Evolutionary conservation across 92 coral and sea anemone species (phyloP).

Genomic region (Diadumene lineata): DNA sequence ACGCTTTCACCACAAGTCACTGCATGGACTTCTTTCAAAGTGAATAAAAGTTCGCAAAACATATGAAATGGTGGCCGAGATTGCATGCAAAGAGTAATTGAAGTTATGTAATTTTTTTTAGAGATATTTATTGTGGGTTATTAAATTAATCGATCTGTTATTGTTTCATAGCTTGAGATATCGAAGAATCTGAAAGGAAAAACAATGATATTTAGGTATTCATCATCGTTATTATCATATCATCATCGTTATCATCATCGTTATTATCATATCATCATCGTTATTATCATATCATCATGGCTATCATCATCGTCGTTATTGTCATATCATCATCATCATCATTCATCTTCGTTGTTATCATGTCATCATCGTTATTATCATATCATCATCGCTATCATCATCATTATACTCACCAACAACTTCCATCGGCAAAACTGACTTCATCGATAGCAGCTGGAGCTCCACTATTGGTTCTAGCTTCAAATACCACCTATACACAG

Average conservation of each 20-base stretch:
- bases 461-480: slow-evolving; percentile 2
- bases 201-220: too few relatives aligned
- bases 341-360: background rate
- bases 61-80: too few relatives aligned
- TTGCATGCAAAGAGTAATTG: background rate
- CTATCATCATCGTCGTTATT: background rate
- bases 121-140: background rate
- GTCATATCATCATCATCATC: background rate
- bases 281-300: background rate
- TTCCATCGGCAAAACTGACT: slow-evolving; percentile 51
- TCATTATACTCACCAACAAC: slow-evolving; percentile 10
- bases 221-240: background rate
- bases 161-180: background rate
- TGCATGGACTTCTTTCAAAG: too few relatives aligned
- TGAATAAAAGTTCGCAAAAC: too few relatives aligned
- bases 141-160: background rate
- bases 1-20: too few relatives aligned
- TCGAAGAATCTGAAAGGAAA: background rate
- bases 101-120: background rate
- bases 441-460: slow-evolving; percentile 58
- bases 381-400: background rate
- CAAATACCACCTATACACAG: slow-evolving; percentile 5
- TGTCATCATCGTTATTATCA: background rate
- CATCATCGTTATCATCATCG: background rate
- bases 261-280: background rate